Base-by-base conservation (phyloP, 2,888 invertebrate genomes). In the Amphiduros pacificus region DNA sequence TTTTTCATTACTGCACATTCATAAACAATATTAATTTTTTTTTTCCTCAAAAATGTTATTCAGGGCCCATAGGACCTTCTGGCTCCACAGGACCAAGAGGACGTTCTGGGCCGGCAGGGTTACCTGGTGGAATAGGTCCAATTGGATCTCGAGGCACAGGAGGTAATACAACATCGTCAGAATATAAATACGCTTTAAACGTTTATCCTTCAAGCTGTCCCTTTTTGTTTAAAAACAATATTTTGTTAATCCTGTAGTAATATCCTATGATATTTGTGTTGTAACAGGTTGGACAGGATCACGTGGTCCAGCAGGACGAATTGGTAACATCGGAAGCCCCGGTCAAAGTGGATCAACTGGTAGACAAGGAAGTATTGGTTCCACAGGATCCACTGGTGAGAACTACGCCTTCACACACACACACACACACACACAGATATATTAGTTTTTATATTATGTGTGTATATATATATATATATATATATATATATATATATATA, bases 221-320 rank as follows among this genome's bases (percentile, higher is more conserved):
- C n/a, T n/a, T n/a, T n/a, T n/a, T n/a, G n/a, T n/a, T n/a, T n/a
- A n/a, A n/a, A n/a, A n/a, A n/a, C n/a, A n/a, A n/a, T n/a, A n/a
- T n/a, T n/a, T n/a, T n/a, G n/a, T n/a, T n/a, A n/a, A n/a, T n/a
- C n/a, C n/a, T n/a, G n/a, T n/a, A n/a, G n/a, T n/a, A n/a, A n/a
- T n/a, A n/a, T n/a, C n/a, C n/a, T n/a, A n/a, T n/a, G n/a, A n/a
- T n/a, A n/a, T n/a, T n/a, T n/a, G n/a, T 11, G 62, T 57, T 11
- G 36, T 41, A 14, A 22, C 31, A 20, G 63, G 63, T 53, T 41
- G n/a, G n/a, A 60, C 60, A 1, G 60, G 60, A 52, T 52, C 52
- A 2, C 41, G 40, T 26, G 60, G 60, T 2, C 29, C 52, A 2
- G 53, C 53, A 9, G 60, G 60, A n/a, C 41, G 41, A 5, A 14